Evolutionary conservation across 2,113 vertebrate genomes (phyloP).

Genomic region (Rostratula benghalensis): DNA sequence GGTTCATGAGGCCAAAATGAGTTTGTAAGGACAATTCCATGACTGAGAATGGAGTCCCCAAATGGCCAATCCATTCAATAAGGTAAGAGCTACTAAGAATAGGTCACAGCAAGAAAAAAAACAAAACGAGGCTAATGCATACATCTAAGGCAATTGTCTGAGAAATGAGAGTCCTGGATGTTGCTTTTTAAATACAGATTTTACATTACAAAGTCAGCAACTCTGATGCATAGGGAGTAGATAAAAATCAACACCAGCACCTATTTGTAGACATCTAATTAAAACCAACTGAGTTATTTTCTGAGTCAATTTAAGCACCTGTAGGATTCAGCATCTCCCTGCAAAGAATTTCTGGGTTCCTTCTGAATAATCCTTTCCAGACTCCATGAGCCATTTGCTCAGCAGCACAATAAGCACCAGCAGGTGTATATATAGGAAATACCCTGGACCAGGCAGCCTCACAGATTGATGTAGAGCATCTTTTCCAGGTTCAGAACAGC

Average conservation of each 20-base stretch:
- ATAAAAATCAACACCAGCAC: background rate
- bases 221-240: background rate
- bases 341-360: background rate
- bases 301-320: background rate
- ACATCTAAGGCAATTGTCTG: background rate
- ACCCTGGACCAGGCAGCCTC: background rate
- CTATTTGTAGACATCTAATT: background rate
- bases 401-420: no score
- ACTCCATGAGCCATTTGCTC: rapidly evolving
- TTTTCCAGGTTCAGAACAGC: background rate
- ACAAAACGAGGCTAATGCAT: background rate
- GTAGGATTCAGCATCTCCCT: background rate
- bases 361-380: background rate
- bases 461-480: background rate
- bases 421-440: background rate
- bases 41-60: background rate
- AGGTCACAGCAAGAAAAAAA: background rate
- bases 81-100: background rate
- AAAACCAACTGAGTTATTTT: background rate
- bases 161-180: background rate
- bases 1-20: rapidly evolving
- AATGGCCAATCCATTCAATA: background rate
- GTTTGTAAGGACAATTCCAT: background rate
- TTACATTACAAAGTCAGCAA: background rate
- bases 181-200: background rate